Evolutionary conservation across 1,140 invertebrate species (phyloP), one percentile per base, ranked within the genome.

Genomic region (Brachionus manjavacas): DNA sequence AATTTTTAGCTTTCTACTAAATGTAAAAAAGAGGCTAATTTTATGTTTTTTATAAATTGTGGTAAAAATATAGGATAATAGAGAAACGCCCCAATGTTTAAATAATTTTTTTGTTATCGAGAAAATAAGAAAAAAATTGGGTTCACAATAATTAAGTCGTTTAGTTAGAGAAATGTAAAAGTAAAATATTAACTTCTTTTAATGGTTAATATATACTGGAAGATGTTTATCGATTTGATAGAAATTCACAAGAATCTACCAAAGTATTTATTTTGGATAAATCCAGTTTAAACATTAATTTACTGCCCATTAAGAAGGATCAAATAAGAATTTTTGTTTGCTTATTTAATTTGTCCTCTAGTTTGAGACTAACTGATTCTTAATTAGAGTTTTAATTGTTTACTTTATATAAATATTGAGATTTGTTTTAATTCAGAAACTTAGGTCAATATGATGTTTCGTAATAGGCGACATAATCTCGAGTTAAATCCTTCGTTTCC

Each of bases 71-170:
- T 16, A 39, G 28, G 16, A 41, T n/a, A 31, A 68, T 28, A 72
- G 11, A 41, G 39, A 72, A 72, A 72, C 68, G 68, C 68, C 68
- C 68, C 68, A 41, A n/a, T 72, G 68, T 72, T 39, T 41, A 72
- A 72, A 72, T 41, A 72, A 72, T 3, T 35, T 35, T 72, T 72
- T 72, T 68, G 20, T 72, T 72, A 72, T 41, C 68, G n/a, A 72
- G 68, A 72, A 72, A 72, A 72, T 72, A 41, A 72, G 39, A 72
- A 72, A 72, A n/a, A 72, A 41, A 72, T 72, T 72, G 41, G 68
- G 68, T 72, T 72, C 41, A 41, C 31, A n/a, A 72, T 39, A 43
- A 46, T 72, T 23, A 41, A 72, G 39, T 41, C 39, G 31, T 68
- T 68, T 28, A 39, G 14, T 39, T 68, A 31, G 1, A 68, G 31